Base-by-base conservation (phyloP, 2,797 vertebrate genomes). In the Acanthopagrus latus region DNA sequence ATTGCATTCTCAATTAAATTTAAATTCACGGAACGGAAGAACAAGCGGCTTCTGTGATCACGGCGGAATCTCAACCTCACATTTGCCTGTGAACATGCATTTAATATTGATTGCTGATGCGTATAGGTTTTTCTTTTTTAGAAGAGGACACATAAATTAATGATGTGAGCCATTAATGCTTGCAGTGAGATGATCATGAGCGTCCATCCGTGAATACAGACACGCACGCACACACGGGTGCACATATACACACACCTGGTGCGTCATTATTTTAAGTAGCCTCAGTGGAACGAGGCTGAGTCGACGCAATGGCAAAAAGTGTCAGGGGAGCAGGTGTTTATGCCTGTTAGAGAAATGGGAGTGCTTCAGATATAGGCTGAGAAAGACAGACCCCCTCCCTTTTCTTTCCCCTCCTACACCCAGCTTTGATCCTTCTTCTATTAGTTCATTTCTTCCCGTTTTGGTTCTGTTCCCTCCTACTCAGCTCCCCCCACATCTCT, bases 241-340 rank as follows among this genome's bases (percentile, higher is more conserved):
- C 44, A 38, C 51, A 38, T 33, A 68, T 13, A 60, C 3, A 68
- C 65, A 65, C 76, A 85, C 67, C 27, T 72, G 73, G 72, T 85
- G 76, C 55, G 8, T 85, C 74, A 82, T 73, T 65, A 68, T 73
- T 62, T 56, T 81, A 64, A 83, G 48, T 25, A 47, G 56, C 71
- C 74, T 80, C 74, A 64, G 67, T 6, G 76, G 81, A 87, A 84
- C 12, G 5, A 71, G 59, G 38, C 68, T 2, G 75, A 81, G 76
- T 72, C n/a, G 14, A 81, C 29, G 58, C 48, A 78, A 71, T 73
- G 75, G 82, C 79, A 79, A 73, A 76, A 66, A 73, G 71, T 81
- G 58, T 76, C 84, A 71, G 51, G 83, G 85, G 84, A 90, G 89
- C 89, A 92, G 90, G 84, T 92, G 88, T 89, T 81, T 55, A 46